phyloP scores from a whole-genome alignment of 2,797 vertebrate species.

The Hemitrygon akajei region DNA sequence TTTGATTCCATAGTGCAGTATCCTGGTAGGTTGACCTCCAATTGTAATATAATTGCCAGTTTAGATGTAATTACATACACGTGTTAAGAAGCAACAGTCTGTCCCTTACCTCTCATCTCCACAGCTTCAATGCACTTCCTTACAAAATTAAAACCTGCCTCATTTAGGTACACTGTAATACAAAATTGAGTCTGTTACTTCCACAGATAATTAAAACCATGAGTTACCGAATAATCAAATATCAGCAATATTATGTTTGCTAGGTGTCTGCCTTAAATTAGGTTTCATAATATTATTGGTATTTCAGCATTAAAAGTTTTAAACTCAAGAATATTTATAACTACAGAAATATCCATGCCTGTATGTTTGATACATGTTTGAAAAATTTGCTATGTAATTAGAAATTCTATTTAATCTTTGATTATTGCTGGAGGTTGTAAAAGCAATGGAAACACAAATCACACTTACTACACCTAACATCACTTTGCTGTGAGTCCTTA shows the following conservation, averaged over 20 bases:
- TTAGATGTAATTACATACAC: not conserved
- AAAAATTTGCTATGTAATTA: slow-evolving; percentile 3
- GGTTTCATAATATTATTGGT: not conserved
- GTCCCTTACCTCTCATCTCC: slow-evolving; percentile 70
- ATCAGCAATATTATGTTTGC: not conserved
- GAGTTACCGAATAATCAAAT: not conserved
- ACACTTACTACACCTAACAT: not conserved
- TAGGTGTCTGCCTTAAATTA: not conserved
- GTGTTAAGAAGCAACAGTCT: not conserved
- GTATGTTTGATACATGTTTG: not conserved
- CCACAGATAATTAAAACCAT: not conserved
- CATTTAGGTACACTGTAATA: slow-evolving; percentile 84
- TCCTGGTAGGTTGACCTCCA: not conserved
- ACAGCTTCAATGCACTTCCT: slow-evolving; percentile 86
- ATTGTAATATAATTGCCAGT: not conserved
- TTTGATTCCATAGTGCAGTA: not conserved
- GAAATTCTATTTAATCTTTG: not conserved
- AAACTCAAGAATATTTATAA: not conserved
- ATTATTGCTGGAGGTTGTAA: not conserved
- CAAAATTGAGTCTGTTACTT: slow-evolving; percentile 18
- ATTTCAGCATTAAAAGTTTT: not conserved
- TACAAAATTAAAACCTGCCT: slow-evolving; percentile 88
- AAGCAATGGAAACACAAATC: not conserved
- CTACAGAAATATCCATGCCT: not conserved
- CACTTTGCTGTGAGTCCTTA: not conserved